phyloP scores from a whole-genome alignment of 2,113 vertebrate species.

The Atractosteus spatula region DNA sequence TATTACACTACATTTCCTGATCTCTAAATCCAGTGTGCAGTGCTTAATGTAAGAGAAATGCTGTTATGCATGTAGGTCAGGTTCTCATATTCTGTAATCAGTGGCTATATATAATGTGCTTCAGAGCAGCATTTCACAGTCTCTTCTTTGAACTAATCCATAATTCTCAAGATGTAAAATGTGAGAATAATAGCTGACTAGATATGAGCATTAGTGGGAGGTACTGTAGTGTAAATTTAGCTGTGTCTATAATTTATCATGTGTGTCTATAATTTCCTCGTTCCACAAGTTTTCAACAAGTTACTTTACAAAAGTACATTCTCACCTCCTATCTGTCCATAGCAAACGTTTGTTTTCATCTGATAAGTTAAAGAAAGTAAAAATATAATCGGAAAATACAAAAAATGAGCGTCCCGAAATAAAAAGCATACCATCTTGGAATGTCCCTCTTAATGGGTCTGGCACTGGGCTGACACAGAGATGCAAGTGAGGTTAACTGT shows the following conservation, averaged over 20 bases:
- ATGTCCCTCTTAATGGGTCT: too few species aligned
- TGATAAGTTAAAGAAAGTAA: too few species aligned
- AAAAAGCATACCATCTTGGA: too few species aligned
- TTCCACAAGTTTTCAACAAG: not conserved
- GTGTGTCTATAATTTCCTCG: too few species aligned
- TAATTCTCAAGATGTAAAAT: slow-evolving; percentile 51
- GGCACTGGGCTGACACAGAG: too few species aligned
- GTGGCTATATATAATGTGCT: slow-evolving; percentile 74
- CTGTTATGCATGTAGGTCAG: slow-evolving; percentile 76
- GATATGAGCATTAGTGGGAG: slow-evolving; percentile 4
- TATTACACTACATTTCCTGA: slow-evolving; percentile 66
- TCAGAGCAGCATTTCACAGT: slow-evolving; percentile 58
- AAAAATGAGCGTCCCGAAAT: too few species aligned
- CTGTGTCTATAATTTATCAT: slow-evolving; percentile 10
- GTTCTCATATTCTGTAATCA: slow-evolving; percentile 75
- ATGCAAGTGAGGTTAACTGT: slow-evolving; percentile 35
- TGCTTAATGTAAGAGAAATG: slow-evolving; percentile 55
- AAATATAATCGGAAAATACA: too few species aligned
- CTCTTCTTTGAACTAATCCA: slow-evolving; percentile 45
- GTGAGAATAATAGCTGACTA: slow-evolving; percentile 44
- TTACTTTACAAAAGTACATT: too few species aligned
- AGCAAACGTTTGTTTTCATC: too few species aligned
- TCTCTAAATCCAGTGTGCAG: slow-evolving; percentile 61
- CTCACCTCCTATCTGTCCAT: too few species aligned
- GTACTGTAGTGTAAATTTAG: slow-evolving; percentile 16